Percentiles rank a stretch among this genome's conserved stretches.
These are phyloP conservation scores for Chrysopa pallens DNA, from an alignment of 1,140 invertebrate species.

Conservation along the genomic window DNA sequence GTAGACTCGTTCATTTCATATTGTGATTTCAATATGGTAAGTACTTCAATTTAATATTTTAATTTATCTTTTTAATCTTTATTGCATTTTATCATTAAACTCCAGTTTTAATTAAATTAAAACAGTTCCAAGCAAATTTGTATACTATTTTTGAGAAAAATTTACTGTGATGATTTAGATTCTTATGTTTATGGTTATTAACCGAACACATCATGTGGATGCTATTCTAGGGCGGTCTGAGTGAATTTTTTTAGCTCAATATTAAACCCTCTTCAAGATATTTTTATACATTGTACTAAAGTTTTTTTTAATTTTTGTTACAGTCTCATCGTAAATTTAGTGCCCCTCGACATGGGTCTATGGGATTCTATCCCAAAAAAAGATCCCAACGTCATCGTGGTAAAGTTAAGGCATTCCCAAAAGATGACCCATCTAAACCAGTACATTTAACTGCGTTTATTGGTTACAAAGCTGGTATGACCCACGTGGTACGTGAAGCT, in stretches of 20 bases:
- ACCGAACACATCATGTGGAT: constrained; percentile 24
- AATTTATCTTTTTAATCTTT: neutral
- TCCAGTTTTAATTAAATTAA: constrained; percentile 1
- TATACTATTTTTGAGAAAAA: constrained; percentile 1
- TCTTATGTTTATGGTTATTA: constrained; percentile 23
- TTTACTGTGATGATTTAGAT: constrained; percentile 25
- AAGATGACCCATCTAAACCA: constrained; percentile 90
- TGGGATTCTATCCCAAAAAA: constrained; percentile 99
- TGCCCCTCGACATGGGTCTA: constrained; percentile 96
- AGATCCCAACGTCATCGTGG: constrained; percentile 87
- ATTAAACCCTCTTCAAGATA: neutral
- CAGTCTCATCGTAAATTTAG: constrained; percentile 99
- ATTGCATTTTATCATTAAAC: neutral
- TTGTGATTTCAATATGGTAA: no score
- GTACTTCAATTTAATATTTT: neutral
- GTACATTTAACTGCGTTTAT: constrained; percentile 97
- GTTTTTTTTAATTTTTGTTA: constrained; percentile 21
- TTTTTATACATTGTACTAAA: neutral
- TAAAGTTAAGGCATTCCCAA: constrained; percentile 99
- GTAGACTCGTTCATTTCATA: no score
- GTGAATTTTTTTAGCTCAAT: constrained; percentile 5
- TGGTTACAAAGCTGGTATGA: constrained; percentile 99
- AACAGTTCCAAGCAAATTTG: constrained; percentile 5
- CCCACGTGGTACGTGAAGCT: constrained; percentile 95
- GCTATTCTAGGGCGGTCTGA: constrained; percentile 33